phyloP scores from a whole-genome alignment of 2,888 invertebrate species.

The Epinotia bilunana region DNA sequence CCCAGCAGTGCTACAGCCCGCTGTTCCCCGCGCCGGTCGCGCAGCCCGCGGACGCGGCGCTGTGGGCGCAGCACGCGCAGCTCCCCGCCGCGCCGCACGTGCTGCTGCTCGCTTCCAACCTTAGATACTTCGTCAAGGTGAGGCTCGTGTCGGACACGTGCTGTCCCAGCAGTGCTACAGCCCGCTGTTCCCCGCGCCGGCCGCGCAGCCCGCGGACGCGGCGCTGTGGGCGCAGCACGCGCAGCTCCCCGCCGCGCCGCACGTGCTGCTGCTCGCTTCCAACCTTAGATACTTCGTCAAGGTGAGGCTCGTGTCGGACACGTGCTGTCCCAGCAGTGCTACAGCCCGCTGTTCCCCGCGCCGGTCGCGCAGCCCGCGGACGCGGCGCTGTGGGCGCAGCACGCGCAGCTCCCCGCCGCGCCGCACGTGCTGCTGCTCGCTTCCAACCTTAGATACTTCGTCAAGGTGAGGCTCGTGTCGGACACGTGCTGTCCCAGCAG shows the following conservation, averaged over 20 bases:
- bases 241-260: constrained; percentile 89
- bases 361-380: constrained; percentile 88
- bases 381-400: constrained; percentile 88
- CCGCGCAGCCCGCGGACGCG: constrained; percentile 89
- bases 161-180: constrained; percentile 91
- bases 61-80: constrained; percentile 88
- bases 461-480: constrained; percentile 85
- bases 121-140: constrained; percentile 92
- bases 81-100: constrained; percentile 91
- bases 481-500: constrained; percentile 90
- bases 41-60: constrained; percentile 88
- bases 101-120: constrained; percentile 92
- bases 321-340: constrained; percentile 90
- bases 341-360: constrained; percentile 93
- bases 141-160: constrained; percentile 80
- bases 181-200: constrained; percentile 90
- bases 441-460: constrained; percentile 92
- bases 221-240: constrained; percentile 88
- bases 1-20: constrained; percentile 93
- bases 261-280: constrained; percentile 93
- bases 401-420: constrained; percentile 87
- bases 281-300: constrained; percentile 93
- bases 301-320: constrained; percentile 83
- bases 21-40: constrained; percentile 89
- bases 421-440: constrained; percentile 94